Conservation (phyloP, 2,888 invertebrate species). For the Heliconius erato region DNA sequence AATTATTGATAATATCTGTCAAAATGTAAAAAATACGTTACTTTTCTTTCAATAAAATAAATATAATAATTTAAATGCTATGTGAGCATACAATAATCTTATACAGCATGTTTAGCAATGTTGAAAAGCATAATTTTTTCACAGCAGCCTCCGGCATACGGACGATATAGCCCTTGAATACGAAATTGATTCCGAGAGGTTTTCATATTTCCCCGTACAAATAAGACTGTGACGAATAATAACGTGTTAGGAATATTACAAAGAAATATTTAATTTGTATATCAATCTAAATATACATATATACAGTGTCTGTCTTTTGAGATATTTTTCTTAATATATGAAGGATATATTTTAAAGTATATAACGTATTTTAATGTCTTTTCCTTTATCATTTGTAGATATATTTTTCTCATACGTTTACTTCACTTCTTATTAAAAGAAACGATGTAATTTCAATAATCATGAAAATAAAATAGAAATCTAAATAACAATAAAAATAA, state of each 20-base stretch:
- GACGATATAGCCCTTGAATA: conserved; percentile 24
- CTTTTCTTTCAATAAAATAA: background rate
- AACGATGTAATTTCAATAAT: too few relatives aligned
- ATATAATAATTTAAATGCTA: background rate
- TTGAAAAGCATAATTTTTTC: conserved; percentile 24
- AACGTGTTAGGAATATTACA: conserved; percentile 1
- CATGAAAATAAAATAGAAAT: too few relatives aligned
- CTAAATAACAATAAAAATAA: too few relatives aligned
- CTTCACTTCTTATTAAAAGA: too few relatives aligned
- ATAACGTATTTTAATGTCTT: background rate
- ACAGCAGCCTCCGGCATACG: conserved; percentile 22
- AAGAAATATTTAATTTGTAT: background rate
- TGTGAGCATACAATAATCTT: background rate
- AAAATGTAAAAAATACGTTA: background rate
- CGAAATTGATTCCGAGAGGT: conserved; percentile 15
- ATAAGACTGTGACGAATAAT: conserved; percentile 17
- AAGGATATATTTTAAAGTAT: too few relatives aligned
- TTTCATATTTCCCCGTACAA: conserved; percentile 30
- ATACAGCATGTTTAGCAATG: background rate
- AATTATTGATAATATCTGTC: background rate
- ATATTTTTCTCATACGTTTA: background rate
- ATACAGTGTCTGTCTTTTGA: background rate
- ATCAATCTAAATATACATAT: background rate
- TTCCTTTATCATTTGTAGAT: background rate
- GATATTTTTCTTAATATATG: background rate